Evolutionary conservation across 2,113 vertebrate genomes (phyloP).

Genomic region (Elanoides forficatus): DNA sequence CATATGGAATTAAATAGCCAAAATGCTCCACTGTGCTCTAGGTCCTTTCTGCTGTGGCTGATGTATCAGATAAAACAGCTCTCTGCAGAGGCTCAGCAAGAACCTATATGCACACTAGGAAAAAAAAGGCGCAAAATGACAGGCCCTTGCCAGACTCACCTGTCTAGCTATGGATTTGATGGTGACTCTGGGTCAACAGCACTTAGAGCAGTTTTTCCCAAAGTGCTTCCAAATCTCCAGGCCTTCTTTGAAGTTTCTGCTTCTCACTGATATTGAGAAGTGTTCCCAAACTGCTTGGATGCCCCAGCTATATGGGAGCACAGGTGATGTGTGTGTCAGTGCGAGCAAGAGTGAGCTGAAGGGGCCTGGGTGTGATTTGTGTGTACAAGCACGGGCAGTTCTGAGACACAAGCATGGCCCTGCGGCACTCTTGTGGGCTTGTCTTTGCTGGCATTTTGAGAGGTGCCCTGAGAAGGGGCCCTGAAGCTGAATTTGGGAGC

Average conservation of each 20-base stretch:
- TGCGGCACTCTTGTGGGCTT: not conserved
- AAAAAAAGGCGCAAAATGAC: not conserved
- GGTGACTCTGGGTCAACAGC: not conserved
- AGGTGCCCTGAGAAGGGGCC: not conserved
- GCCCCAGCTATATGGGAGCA: not conserved
- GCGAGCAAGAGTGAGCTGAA: not conserved
- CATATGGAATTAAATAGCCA: not conserved
- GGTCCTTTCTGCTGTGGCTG: not conserved
- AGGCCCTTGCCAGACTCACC: not conserved
- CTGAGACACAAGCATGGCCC: not conserved
- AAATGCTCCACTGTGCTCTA: not conserved
- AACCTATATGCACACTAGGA: not conserved
- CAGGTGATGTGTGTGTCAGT: not conserved
- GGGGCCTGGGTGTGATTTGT: not conserved
- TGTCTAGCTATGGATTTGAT: not conserved
- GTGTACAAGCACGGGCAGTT: rapidly evolving
- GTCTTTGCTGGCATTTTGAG: not conserved
- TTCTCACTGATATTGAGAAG: not conserved
- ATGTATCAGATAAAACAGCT: not conserved
- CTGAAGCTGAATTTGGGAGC: not conserved
- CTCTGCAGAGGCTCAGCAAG: not conserved
- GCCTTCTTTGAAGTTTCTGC: not conserved
- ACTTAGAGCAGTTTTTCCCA: not conserved
- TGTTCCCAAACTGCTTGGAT: not conserved
- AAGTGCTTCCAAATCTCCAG: not conserved